phyloP scores from a whole-genome alignment of 2,797 vertebrate species.

The Poeciliopsis infans region DNA sequence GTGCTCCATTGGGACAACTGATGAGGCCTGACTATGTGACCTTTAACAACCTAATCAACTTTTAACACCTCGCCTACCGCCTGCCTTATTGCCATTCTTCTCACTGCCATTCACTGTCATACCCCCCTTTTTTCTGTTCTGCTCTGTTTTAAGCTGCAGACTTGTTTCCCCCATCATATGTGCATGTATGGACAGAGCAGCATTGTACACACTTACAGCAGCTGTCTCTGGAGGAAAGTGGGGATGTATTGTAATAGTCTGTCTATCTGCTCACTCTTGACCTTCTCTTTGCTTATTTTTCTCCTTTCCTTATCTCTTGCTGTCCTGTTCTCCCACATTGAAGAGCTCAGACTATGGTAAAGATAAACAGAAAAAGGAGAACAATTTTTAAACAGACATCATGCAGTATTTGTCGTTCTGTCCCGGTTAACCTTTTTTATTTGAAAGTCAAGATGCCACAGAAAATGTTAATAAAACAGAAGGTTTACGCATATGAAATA shows the following conservation, averaged over 20 bases:
- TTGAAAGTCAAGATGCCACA: background rate
- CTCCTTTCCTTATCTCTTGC: slow-evolving; percentile 39
- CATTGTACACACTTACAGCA: slow-evolving; percentile 49
- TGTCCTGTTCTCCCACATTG: slow-evolving; percentile 33
- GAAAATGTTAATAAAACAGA: background rate
- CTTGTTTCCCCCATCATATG: slow-evolving; percentile 37
- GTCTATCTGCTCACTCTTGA: slow-evolving; percentile 57
- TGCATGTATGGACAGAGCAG: slow-evolving; percentile 45
- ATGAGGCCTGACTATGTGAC: slow-evolving; percentile 81
- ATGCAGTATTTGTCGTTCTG: slow-evolving; percentile 1
- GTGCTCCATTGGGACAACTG: slow-evolving; percentile 78
- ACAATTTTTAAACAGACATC: slow-evolving; percentile 12
- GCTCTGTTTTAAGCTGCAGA: slow-evolving; percentile 24
- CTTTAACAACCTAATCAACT: slow-evolving; percentile 87
- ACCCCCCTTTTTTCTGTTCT: slow-evolving; percentile 33
- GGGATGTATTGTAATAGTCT: slow-evolving; percentile 49
- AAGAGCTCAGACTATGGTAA: slow-evolving; percentile 29
- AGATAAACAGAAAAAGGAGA: slow-evolving; percentile 31
- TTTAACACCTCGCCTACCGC: slow-evolving; percentile 83
- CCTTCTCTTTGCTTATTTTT: slow-evolving; percentile 56
- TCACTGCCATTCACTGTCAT: slow-evolving; percentile 53
- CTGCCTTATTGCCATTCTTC: slow-evolving; percentile 70
- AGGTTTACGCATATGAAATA: background rate
- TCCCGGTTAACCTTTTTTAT: background rate
- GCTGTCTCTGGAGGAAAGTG: slow-evolving; percentile 46